Evolutionary conservation across 2,113 vertebrate genomes (phyloP).

Genomic region (Atherinomorus stipes): DNA sequence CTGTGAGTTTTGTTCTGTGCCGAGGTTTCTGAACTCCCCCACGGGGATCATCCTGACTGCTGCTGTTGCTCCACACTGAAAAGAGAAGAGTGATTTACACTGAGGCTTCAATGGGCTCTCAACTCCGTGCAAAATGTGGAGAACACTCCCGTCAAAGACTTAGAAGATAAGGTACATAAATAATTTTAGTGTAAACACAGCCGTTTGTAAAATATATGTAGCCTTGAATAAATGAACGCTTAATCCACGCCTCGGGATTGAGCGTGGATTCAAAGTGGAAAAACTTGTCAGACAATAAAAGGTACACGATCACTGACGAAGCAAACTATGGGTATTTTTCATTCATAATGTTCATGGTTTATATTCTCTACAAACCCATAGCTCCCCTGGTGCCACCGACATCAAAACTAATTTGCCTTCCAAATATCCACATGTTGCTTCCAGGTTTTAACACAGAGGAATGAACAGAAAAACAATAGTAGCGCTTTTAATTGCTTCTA

Average conservation of each 20-base stretch:
- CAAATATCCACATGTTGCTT: no score
- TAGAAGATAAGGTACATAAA: conserved; percentile 31
- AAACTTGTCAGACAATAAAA: conserved; percentile 65
- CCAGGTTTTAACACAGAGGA: no score
- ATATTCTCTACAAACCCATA: no score
- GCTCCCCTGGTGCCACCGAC: no score
- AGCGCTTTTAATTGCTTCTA: not conserved
- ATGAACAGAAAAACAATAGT: not conserved
- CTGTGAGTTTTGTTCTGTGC: conserved; percentile 83
- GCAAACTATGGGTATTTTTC: no score
- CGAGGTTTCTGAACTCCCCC: conserved; percentile 88
- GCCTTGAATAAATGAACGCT: not conserved
- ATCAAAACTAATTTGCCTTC: no score
- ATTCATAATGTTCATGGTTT: no score
- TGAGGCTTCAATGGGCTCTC: conserved; percentile 36
- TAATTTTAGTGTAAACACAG: not conserved
- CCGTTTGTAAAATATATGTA: no score
- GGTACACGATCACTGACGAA: not conserved
- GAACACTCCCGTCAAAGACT: conserved; percentile 31
- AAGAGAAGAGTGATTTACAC: conserved; percentile 14
- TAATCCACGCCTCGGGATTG: not conserved
- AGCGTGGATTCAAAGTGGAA: conserved; percentile 29
- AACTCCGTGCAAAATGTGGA: conserved; percentile 22
- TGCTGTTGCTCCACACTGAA: conserved; percentile 45
- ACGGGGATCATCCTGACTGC: conserved; percentile 88